phyloP scores from a whole-genome alignment of 2,113 vertebrate genomes.

The Oreochromis niloticus region DNA sequence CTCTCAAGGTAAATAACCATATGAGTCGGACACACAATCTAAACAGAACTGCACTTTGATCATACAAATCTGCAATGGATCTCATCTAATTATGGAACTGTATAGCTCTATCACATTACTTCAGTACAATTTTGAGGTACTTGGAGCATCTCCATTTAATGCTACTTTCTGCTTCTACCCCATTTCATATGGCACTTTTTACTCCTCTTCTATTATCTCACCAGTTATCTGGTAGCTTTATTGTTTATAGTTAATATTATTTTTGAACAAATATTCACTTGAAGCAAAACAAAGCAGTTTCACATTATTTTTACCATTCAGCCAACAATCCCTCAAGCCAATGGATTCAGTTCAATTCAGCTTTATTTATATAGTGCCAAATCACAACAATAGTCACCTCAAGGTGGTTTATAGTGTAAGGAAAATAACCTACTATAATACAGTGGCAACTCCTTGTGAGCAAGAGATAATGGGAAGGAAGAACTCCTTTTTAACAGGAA shows the following conservation, averaged over 20 bases:
- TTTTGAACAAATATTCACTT: not conserved
- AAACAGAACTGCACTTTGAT: not conserved
- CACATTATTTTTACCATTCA: not conserved
- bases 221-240: not conserved
- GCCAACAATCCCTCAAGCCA: not conserved
- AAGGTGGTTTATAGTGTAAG: not conserved
- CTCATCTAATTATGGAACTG: not conserved
- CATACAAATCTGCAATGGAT: not conserved
- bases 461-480: not conserved
- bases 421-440: not conserved
- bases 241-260: not conserved
- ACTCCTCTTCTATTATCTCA: not conserved
- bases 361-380: not conserved
- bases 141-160: not conserved
- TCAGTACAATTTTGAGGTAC: not conserved
- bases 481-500: not conserved
- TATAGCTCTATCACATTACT: not conserved
- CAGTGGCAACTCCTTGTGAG: not conserved
- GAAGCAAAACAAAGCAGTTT: not conserved
- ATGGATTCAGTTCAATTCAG: not conserved
- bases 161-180: not conserved
- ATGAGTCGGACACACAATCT: not conserved
- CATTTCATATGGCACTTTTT: not conserved
- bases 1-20: slow-evolving; percentile 32
- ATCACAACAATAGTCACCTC: not conserved